Evolutionary conservation across 2,113 vertebrate genomes (phyloP).

Genomic region (Mola mola): DNA sequence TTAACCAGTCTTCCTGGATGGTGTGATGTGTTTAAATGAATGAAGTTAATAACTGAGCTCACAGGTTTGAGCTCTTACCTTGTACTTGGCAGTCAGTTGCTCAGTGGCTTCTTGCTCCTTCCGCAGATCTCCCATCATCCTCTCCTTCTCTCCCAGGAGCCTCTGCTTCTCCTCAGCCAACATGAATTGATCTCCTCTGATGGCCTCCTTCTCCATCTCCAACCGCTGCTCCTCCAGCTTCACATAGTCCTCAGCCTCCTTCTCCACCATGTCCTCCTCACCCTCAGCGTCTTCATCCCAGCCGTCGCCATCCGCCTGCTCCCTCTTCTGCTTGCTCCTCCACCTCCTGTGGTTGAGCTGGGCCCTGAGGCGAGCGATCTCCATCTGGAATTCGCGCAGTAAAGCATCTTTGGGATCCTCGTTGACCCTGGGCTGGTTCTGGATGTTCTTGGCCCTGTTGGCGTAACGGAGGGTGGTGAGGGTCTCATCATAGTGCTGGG

Average conservation of each 20-base stretch:
- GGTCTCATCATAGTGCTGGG: constrained; percentile 93
- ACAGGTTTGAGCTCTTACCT: constrained; percentile 79
- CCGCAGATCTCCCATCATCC: constrained; percentile 93
- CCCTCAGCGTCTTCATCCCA: constrained; percentile 77
- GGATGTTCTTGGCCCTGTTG: constrained; percentile 98
- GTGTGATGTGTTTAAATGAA: neutral
- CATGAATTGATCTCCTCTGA: constrained; percentile 91
- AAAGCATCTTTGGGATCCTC: constrained; percentile 98
- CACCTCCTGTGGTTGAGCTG: constrained; percentile 89
- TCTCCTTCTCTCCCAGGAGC: constrained; percentile 95
- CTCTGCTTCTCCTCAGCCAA: constrained; percentile 94
- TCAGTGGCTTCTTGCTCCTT: constrained; percentile 94
- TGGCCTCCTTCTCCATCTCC: constrained; percentile 94
- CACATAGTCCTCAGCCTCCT: constrained; percentile 88
- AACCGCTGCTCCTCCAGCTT: constrained; percentile 92
- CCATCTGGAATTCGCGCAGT: constrained; percentile 94
- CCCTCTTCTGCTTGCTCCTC: constrained; percentile 86
- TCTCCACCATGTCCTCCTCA: constrained; percentile 74
- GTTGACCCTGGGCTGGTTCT: constrained; percentile 95
- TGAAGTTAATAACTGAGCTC: neutral
- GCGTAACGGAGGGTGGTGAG: constrained; percentile 95
- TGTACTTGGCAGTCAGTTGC: constrained; percentile 93
- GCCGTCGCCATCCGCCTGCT: constrained; percentile 82
- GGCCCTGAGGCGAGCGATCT: constrained; percentile 91
- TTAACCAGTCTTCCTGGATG: constrained; percentile 34